phyloP scores from a whole-genome alignment of 1,140 invertebrate species.

The Neodiprion virginianus region DNA sequence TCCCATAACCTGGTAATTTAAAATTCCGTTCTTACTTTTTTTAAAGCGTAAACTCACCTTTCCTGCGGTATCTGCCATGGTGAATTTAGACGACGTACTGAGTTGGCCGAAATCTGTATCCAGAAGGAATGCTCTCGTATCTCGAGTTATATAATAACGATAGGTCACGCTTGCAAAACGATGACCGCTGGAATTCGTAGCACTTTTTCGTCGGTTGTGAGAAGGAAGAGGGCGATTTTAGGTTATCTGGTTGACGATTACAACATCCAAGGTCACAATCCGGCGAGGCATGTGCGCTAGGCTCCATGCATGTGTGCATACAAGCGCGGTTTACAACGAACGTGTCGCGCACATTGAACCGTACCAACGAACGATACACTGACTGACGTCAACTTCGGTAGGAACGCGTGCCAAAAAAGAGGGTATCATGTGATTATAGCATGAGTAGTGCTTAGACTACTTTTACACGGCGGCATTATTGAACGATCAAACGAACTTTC shows the following conservation, averaged over 20 bases:
- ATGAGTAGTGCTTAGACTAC: no score
- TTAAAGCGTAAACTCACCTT: slow-evolving; percentile 27
- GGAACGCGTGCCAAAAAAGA: no score
- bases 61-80: slow-evolving; percentile 40
- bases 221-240: not conserved
- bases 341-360: no score
- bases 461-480: no score
- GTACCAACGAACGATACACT: no score
- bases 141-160: not conserved
- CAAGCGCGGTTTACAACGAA: no score
- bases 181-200: not conserved
- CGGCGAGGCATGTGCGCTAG: no score
- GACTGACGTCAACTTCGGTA: no score
- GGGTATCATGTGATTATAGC: no score
- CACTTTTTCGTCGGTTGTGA: not conserved
- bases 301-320: no score
- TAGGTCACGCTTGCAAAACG: not conserved
- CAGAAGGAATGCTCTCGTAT: not conserved
- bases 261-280: not conserved
- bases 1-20: no score
- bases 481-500: no score
- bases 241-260: not conserved
- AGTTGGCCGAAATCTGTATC: not conserved
- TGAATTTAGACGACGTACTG: not conserved
- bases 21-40: not conserved